Evolutionary conservation across 2,888 invertebrate genomes (phyloP).

Genomic region (Myopa testacea): DNA sequence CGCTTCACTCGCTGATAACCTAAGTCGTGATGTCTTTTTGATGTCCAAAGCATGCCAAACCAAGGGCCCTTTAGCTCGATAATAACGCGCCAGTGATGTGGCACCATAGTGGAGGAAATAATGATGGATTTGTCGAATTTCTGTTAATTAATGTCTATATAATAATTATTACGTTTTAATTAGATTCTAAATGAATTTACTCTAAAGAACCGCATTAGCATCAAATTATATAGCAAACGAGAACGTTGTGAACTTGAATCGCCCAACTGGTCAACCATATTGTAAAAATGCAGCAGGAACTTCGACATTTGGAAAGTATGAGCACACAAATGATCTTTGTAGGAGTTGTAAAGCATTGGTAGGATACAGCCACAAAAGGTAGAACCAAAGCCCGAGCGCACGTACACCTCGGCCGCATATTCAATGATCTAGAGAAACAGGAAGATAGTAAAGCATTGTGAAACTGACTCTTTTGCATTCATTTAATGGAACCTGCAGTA

Average conservation of each 20-base stretch:
- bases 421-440: constrained; percentile 49
- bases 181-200: constrained; percentile 44
- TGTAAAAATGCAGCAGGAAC: constrained; percentile 57
- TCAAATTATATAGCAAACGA: constrained; percentile 55
- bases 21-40: no score
- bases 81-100: not conserved
- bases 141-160: constrained; percentile 43
- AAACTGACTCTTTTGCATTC: no score
- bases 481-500: constrained; percentile 46
- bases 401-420: constrained; percentile 54
- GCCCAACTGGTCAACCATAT: constrained; percentile 48
- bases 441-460: not conserved
- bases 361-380: constrained; percentile 55
- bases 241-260: constrained; percentile 47
- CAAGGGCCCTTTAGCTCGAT: constrained; percentile 55
- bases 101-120: no score
- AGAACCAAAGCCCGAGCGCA: constrained; percentile 54
- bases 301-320: constrained; percentile 32
- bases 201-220: constrained; percentile 50
- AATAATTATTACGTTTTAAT: no score
- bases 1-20: constrained; percentile 48
- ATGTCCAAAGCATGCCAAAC: constrained; percentile 52
- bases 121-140: constrained; percentile 50
- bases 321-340: not conserved
- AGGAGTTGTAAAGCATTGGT: constrained; percentile 48